Evolutionary conservation across 2,888 invertebrate genomes (phyloP), one percentile per base, ranked within the genome.

Genomic region (Tiphia femorata): DNA sequence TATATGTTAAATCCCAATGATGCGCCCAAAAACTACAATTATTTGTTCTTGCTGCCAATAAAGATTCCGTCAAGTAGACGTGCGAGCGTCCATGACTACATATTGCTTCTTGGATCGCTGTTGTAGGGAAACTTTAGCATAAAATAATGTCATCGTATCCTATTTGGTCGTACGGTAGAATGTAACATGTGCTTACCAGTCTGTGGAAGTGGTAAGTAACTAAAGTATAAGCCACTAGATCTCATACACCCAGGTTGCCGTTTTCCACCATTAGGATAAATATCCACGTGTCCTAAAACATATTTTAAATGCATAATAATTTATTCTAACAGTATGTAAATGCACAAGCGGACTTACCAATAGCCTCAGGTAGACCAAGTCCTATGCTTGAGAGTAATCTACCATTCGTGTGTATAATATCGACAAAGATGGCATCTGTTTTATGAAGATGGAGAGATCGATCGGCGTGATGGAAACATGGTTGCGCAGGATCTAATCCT

Each of bases 181-280:
- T n/a, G n/a, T n/a, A 5, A 21, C 5, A 3, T 44, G n/a, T n/a
- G n/a, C 84, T 84, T 68, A 87, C 87, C 80, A n/a, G 70, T 54
- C 53, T 79, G 75, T 1, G 85, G 81, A 44, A 83, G 70, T 1
- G 83, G 83, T 10, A 85, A 40, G 6, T 84, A 64, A 12, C 78
- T 73, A 0, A 84, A 77, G 75, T 83, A 82, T 1, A 84, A 62
- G 0, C 46, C 48, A 3, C 63, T 19, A 17, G 40, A 37, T 25
- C 2, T 47, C n/a, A 64, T 44, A 68, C 91, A 91, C 0, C 90
- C 91, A 0, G 90, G 90, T 72, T 91, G 91, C 42, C 84, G 84
- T 82, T 86, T 85, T 0, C 91, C 91, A 0, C 91, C 91, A 58
- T 91, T 91, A 1, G 90, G 88, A 77, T 90, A 91, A 73, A 90